These are phyloP conservation scores for Nematolebias whitei DNA, from an alignment of 2,113 vertebrate species.

Conservation along the genomic window DNA sequence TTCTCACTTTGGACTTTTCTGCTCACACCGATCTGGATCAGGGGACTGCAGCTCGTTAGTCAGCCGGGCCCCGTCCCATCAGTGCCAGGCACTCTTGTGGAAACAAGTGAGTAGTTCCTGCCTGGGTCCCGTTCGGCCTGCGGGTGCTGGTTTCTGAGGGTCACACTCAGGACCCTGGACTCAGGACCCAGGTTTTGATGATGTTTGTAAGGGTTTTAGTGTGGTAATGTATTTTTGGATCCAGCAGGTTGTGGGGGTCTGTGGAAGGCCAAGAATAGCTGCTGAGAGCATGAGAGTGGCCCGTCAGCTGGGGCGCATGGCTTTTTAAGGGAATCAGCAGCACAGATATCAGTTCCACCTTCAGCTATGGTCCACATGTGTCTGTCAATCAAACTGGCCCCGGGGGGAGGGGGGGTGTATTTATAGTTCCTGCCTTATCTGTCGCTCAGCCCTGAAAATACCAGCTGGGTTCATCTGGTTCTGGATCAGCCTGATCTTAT, in stretches of 20 bases:
- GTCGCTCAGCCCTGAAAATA: constrained; percentile 75
- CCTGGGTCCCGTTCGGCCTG: background rate
- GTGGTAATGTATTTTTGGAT: constrained; percentile 1
- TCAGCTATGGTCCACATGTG: constrained; percentile 91
- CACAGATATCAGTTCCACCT: constrained; percentile 84
- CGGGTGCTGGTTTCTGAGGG: background rate
- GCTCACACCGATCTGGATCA: constrained; percentile 85
- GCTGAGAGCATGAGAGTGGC: constrained; percentile 87
- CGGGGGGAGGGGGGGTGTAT: constrained; percentile 80
- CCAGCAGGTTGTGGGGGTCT: constrained; percentile 72
- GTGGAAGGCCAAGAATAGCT: constrained; percentile 89
- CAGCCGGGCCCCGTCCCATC: constrained; percentile 89
- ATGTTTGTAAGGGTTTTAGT: constrained; percentile 4
- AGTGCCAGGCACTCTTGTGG: constrained; percentile 88
- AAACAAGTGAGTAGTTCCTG: constrained; percentile 86
- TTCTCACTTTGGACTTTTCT: constrained; percentile 92
- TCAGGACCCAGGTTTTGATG: background rate
- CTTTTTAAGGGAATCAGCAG: constrained; percentile 99
- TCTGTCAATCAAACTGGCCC: constrained; percentile 88
- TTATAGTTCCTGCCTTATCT: constrained; percentile 91
- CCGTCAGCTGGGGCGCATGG: constrained; percentile 86
- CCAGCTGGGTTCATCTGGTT: constrained; percentile 12
- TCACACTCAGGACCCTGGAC: background rate
- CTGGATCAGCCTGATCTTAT: background rate
- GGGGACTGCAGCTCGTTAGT: constrained; percentile 82